Percentiles rank a stretch among this genome's conserved stretches.
phyloP scores from a whole-genome alignment of 2,888 invertebrate species.

The Gastracanthus pulcherrimus region DNA sequence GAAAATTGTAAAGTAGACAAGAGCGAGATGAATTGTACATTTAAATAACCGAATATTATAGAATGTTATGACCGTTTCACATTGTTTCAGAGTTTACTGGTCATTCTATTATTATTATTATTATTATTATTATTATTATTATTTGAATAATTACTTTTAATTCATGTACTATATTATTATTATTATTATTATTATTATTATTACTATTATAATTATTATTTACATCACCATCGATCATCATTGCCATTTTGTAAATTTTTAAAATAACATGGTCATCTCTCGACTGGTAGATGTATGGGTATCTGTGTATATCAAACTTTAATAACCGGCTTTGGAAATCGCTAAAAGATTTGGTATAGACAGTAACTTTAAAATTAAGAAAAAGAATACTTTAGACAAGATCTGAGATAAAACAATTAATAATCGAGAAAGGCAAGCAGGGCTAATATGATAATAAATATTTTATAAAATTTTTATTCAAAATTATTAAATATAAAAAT shows the following conservation, averaged over 20 bases:
- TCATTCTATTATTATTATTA: conserved; percentile 64
- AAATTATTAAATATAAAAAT: conserved; percentile 12
- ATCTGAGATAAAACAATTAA: conserved; percentile 26
- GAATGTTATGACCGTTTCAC: conserved; percentile 66
- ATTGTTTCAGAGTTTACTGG: conserved; percentile 72
- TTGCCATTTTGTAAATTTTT: conserved; percentile 55
- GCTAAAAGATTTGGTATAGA: conserved; percentile 34
- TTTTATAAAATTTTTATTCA: conserved; percentile 44
- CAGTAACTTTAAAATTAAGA: conserved; percentile 28
- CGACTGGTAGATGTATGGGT: conserved; percentile 40
- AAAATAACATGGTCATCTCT: conserved; percentile 36
- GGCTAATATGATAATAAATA: conserved; percentile 33
- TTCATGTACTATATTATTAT: conserved; percentile 37
- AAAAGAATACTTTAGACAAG: conserved; percentile 8
- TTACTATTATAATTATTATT: conserved; percentile 23
- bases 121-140: conserved; percentile 40
- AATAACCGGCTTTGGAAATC: conserved; percentile 11
- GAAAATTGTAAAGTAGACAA: conserved; percentile 56
- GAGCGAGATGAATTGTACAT: conserved; percentile 69
- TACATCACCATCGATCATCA: conserved; percentile 44
- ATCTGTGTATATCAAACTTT: conserved; percentile 40
- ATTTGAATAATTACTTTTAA: conserved; percentile 37
- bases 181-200: conserved; percentile 5
- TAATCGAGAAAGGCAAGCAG: conserved; percentile 31
- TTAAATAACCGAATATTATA: conserved; percentile 70